Evolutionary conservation across 2,888 invertebrate genomes (phyloP).

Genomic region (Cheilosia pagana): DNA sequence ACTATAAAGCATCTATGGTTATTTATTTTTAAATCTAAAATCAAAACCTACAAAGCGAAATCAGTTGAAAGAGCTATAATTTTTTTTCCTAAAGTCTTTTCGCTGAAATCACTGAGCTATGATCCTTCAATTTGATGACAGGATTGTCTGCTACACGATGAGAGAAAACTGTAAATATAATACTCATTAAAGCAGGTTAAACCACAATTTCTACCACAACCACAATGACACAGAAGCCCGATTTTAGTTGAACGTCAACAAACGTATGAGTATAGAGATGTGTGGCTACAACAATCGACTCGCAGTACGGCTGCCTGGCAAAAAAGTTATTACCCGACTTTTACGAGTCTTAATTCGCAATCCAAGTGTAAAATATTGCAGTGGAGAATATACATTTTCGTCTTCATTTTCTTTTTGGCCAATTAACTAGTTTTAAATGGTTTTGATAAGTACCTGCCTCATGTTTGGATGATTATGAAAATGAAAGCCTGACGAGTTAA

Average conservation of each 20-base stretch:
- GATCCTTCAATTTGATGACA: neutral
- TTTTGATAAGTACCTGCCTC: neutral
- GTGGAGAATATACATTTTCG: neutral
- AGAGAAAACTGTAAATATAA: neutral
- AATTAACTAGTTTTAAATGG: neutral
- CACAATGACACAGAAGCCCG: neutral
- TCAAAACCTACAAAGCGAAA: no score
- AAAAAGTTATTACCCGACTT: neutral
- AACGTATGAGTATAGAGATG: neutral
- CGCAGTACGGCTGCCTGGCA: neutral
- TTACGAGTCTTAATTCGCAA: neutral
- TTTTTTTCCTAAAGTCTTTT: no score
- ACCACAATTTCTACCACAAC: neutral
- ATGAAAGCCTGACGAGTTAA: neutral
- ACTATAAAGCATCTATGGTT: no score
- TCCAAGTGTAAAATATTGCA: neutral
- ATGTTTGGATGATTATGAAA: neutral
- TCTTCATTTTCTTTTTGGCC: neutral
- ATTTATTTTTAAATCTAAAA: no score
- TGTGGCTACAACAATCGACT: neutral
- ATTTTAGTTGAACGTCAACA: neutral
- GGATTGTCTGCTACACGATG: neutral
- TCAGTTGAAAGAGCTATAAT: no score
- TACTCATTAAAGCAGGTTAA: neutral
- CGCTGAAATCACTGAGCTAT: neutral